phyloP scores from a whole-genome alignment of 2,888 invertebrate genomes.

The Gortyna flavago region DNA sequence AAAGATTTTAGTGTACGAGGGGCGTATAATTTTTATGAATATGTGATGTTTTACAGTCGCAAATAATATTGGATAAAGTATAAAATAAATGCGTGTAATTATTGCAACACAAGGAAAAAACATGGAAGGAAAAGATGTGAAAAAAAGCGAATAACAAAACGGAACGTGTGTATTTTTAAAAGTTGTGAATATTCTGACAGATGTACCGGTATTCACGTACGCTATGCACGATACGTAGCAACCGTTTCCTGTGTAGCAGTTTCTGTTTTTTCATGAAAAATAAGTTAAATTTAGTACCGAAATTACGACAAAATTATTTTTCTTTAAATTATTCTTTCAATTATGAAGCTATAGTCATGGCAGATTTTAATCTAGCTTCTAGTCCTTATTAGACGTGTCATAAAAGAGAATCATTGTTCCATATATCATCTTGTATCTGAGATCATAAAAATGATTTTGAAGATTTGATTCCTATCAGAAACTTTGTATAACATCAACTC shows the following conservation, averaged over 20 bases:
- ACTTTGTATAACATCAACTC: neutral
- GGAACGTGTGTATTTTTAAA: slow-evolving; percentile 16
- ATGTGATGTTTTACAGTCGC: slow-evolving; percentile 46
- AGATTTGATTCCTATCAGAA: slow-evolving; percentile 1
- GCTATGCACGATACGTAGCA: neutral
- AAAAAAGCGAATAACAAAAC: slow-evolving; percentile 5
- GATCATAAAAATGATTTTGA: neutral
- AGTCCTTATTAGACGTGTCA: neutral
- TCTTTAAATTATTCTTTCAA: too few species aligned
- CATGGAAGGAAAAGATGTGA: neutral
- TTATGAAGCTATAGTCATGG: neutral
- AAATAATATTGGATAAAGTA: slow-evolving; percentile 39
- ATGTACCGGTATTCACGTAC: neutral
- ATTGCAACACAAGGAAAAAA: neutral
- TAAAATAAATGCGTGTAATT: slow-evolving; percentile 24
- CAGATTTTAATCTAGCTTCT: neutral
- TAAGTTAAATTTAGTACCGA: neutral
- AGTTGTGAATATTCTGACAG: slow-evolving; percentile 24
- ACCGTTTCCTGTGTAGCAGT: neutral
- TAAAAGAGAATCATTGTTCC: neutral
- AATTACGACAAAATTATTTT: neutral
- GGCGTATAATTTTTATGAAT: slow-evolving; percentile 54
- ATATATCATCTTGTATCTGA: neutral
- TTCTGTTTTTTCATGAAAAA: neutral
- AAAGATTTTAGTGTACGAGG: slow-evolving; percentile 58